Conservation (phyloP, 2,113 vertebrate genomes). For the Microcebus ravelobensis region DNA sequence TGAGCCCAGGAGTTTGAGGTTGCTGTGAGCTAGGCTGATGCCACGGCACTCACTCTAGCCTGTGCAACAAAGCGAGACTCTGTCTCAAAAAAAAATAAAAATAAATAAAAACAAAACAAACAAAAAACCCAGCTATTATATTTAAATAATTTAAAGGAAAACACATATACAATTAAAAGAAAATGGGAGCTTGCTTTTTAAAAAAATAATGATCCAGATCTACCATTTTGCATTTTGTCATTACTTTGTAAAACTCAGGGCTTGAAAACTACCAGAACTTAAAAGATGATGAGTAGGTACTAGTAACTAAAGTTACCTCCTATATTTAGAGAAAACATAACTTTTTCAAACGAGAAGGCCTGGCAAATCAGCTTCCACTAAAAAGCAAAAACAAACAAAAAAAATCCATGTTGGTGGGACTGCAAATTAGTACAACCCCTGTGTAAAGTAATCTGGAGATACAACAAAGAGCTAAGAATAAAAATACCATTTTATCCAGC, state of each 20-base stretch:
- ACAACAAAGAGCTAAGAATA: too few relatives aligned
- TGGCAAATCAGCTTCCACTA: not conserved
- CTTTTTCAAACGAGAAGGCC: not conserved
- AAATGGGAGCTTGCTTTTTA: not conserved
- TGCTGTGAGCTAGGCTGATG: too few relatives aligned
- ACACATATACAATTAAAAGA: not conserved
- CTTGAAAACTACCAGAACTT: not conserved
- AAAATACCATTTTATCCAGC: too few relatives aligned
- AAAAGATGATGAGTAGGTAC: not conserved
- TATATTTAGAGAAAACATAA: not conserved
- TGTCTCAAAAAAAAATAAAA: too few relatives aligned
- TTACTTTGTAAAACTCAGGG: not conserved
- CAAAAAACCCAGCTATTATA: not conserved
- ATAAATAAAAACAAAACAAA: not conserved
- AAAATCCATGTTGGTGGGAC: not conserved
- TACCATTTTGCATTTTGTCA: not conserved
- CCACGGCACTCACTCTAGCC: too few relatives aligned
- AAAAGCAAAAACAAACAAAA: not conserved
- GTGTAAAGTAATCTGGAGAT: too few relatives aligned
- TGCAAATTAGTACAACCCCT: too few relatives aligned
- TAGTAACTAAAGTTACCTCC: not conserved
- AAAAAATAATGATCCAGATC: not conserved
- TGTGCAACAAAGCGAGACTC: too few relatives aligned
- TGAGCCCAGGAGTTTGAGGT: too few relatives aligned
- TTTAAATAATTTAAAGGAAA: not conserved